phyloP scores from a whole-genome alignment of 2,113 vertebrate species.

The Zapornia atra region DNA sequence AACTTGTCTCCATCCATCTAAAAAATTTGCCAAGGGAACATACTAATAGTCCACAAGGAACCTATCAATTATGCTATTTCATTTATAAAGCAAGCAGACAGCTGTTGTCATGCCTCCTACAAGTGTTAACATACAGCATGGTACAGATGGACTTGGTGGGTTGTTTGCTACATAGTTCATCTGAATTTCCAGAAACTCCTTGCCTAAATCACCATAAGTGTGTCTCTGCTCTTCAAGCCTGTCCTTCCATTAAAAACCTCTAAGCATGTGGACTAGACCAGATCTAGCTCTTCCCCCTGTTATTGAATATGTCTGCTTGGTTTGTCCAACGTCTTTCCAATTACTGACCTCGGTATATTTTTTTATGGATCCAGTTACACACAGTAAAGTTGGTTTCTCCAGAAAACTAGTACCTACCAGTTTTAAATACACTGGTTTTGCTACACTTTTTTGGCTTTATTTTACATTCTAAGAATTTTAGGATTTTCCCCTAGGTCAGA shows the following conservation, averaged over 20 bases:
- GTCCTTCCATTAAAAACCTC: not conserved
- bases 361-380: not conserved
- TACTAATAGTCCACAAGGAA: not conserved
- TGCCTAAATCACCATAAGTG: not conserved
- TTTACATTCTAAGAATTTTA: not conserved
- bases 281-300: not conserved
- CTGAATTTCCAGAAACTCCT: not conserved
- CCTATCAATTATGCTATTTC: not conserved
- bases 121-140: rapidly evolving
- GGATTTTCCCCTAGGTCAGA: not conserved
- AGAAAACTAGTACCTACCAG: not conserved
- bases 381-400: not conserved
- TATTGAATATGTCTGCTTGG: not conserved
- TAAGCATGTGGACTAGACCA: not conserved
- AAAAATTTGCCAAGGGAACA: not conserved
- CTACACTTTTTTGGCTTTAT: not conserved
- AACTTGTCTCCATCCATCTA: not conserved
- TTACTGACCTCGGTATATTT: not conserved
- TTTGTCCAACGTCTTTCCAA: not conserved
- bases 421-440: not conserved
- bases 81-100: not conserved
- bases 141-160: not conserved
- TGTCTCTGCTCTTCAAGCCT: not conserved
- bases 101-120: not conserved
- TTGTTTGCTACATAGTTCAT: rapidly evolving